A percentile compares a stretch with the other conserved stretches of the same genome.
Evolutionary conservation across 1,140 invertebrate species (phyloP).

Genomic region (Fragariocoptes setiger): DNA sequence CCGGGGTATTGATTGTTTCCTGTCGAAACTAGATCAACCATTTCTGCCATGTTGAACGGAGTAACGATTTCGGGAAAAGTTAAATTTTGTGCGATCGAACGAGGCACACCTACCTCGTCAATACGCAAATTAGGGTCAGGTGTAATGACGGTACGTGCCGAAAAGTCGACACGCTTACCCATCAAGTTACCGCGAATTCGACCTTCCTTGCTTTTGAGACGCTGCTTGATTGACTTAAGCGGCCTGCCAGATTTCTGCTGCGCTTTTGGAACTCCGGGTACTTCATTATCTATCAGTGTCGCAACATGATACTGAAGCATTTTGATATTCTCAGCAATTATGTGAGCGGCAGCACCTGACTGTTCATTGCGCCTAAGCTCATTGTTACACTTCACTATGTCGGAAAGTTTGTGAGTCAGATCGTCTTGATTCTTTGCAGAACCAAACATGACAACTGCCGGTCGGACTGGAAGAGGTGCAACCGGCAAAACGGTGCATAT

Average conservation of each 20-base stretch:
- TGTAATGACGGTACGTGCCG: conserved; percentile 93
- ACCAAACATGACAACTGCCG: conserved; percentile 95
- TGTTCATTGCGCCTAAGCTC: conserved; percentile 79
- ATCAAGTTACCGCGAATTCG: conserved; percentile 92
- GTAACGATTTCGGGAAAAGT: conserved; percentile 98
- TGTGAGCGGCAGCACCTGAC: conserved; percentile 76
- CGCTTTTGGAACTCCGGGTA: conserved; percentile 81
- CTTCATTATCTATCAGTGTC: conserved; percentile 88
- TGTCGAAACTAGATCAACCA: conserved; percentile 74
- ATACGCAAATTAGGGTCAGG: conserved; percentile 94
- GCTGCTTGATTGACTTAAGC: conserved; percentile 70
- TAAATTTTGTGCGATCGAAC: conserved; percentile 91
- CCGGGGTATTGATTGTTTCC: conserved; percentile 96
- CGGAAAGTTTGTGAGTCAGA: conserved; percentile 88
- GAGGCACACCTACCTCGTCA: conserved; percentile 90
- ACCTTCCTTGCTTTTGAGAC: conserved; percentile 61
- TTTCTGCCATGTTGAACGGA: conserved; percentile 83
- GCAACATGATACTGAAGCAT: conserved; percentile 96
- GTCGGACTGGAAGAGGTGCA: conserved; percentile 59
- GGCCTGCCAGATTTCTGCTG: conserved; percentile 97
- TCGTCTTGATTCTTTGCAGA: conserved; percentile 93
- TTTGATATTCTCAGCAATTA: conserved; percentile 81
- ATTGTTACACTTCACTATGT: conserved; percentile 97
- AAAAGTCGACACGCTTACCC: conserved; percentile 99
- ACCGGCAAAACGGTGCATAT: conserved; percentile 85